phyloP scores from a whole-genome alignment of 92 coral and sea anemone genomes.

The Bergia sp. region DNA sequence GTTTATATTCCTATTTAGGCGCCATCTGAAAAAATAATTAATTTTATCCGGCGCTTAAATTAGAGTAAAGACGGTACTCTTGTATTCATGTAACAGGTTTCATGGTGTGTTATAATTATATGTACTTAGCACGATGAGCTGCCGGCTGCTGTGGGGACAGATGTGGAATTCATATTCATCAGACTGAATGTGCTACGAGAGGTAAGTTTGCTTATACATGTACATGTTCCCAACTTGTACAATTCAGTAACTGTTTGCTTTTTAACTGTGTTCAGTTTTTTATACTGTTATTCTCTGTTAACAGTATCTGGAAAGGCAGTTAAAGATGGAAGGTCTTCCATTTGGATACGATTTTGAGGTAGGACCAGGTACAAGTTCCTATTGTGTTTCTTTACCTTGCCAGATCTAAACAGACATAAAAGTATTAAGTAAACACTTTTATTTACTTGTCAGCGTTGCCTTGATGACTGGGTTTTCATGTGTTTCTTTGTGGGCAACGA shows the following conservation, averaged over 20 bases:
- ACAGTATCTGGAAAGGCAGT: constrained; percentile 91
- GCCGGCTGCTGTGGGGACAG: constrained; percentile 78
- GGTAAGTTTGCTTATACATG: constrained; percentile 54
- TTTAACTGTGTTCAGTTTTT: neutral
- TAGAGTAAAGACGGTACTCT: too few species aligned
- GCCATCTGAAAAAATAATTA: too few species aligned
- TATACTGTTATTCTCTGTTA: constrained; percentile 10
- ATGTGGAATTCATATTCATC: constrained; percentile 95
- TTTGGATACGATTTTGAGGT: constrained; percentile 97
- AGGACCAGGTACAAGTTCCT: neutral
- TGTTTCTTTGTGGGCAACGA: constrained; percentile 99
- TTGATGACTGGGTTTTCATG: constrained; percentile 99
- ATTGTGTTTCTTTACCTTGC: constrained; percentile 15
- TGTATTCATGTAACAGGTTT: constrained; percentile 12
- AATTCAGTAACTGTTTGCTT: too few species aligned
- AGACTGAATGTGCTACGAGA: constrained; percentile 94
- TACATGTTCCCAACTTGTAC: too few species aligned
- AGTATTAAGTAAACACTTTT: too few species aligned
- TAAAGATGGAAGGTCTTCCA: constrained; percentile 93
- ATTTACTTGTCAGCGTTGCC: constrained; percentile 69
- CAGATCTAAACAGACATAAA: too few species aligned
- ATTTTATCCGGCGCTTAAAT: too few species aligned
- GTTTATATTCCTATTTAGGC: too few species aligned
- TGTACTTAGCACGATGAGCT: constrained; percentile 85
- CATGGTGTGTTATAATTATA: constrained; percentile 12